Evolutionary conservation across 2,888 invertebrate species (phyloP), one percentile per base, ranked within the genome.

Genomic region (Sinelater perroti): DNA sequence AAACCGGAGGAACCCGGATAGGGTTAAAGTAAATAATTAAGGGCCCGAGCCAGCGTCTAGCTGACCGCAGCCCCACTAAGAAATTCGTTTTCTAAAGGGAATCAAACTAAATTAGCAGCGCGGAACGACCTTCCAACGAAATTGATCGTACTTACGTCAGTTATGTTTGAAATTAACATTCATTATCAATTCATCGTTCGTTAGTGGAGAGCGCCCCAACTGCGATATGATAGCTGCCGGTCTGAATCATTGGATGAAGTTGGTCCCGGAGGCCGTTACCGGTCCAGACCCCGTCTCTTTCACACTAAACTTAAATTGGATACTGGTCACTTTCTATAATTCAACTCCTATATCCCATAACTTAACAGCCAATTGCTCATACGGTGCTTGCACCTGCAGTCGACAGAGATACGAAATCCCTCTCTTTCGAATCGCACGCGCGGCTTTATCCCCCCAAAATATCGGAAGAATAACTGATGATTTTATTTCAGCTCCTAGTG

Each of bases 321-420:
- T 76, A 76, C 77, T 76, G 78, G 76, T 77, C 78, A 77, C 76
- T 77, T 77, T 77, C 77, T 77, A 78, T 78, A 78, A 78, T 78
- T 78, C 78, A 77, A 73, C 75, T 75, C 73, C 76, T 75, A 76
- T 75, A 75, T 74, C 73, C 77, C 75, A 78, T 77, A 77, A 77
- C 75, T 68, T 70, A 68, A 69, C 71, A 67, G 62, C 63, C 65
- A 63, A 66, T 61, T 62, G 64, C 61, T 64, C 58, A 63, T 67
- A 65, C 49, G 61, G 38, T 36, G 30, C 30, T 44, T 52, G 38
- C 46, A 46, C 52, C 57, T 54, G 38, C 38, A 40, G 21, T 40
- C n/a, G 18, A 17, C 18, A 36, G 36, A 30, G n/a, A 30, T 30
- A 10, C 30, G 13, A 4, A 30, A 30, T 1, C 13, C 30, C 30